A percentile compares a stretch with the other conserved stretches of the same genome.
These are phyloP conservation scores for Venustaconcha ellipsiformis DNA, from an alignment of 1,140 invertebrate species.

Conservation along the genomic window DNA sequence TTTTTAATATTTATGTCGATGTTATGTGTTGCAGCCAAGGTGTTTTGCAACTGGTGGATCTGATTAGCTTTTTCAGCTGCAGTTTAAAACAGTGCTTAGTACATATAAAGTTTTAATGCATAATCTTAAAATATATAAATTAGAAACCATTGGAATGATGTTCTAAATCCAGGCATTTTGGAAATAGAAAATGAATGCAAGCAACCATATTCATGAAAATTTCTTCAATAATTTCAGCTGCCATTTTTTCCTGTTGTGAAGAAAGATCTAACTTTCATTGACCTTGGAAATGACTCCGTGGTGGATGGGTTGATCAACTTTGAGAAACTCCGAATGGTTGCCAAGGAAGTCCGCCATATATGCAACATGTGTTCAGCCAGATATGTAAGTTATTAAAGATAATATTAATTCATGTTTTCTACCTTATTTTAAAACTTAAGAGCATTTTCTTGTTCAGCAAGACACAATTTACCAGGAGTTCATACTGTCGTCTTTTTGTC, in stretches of 20 bases:
- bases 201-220: not conserved
- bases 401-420: not conserved
- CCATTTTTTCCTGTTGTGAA: constrained; percentile 76
- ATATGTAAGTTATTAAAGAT: constrained; percentile 66
- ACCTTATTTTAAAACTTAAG: not conserved
- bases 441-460: not conserved
- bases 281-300: constrained; percentile 95
- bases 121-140: too few species aligned
- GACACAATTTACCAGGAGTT: not conserved
- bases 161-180: not conserved
- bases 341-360: constrained; percentile 94
- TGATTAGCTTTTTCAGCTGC: too few species aligned
- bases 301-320: constrained; percentile 94
- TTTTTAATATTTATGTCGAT: too few species aligned
- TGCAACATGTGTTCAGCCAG: constrained; percentile 97
- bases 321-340: constrained; percentile 98
- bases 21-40: too few species aligned
- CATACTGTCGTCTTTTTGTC: not conserved
- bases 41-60: too few species aligned
- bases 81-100: too few species aligned
- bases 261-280: constrained; percentile 98
- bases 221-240: constrained; percentile 75
- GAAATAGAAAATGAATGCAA: not conserved
- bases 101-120: too few species aligned
- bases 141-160: not conserved